A percentile compares a stretch with the other conserved stretches of the same genome.
These are phyloP conservation scores for Otocyon megalotis DNA, from an alignment of 2,113 vertebrate species.

Conservation along the genomic window DNA sequence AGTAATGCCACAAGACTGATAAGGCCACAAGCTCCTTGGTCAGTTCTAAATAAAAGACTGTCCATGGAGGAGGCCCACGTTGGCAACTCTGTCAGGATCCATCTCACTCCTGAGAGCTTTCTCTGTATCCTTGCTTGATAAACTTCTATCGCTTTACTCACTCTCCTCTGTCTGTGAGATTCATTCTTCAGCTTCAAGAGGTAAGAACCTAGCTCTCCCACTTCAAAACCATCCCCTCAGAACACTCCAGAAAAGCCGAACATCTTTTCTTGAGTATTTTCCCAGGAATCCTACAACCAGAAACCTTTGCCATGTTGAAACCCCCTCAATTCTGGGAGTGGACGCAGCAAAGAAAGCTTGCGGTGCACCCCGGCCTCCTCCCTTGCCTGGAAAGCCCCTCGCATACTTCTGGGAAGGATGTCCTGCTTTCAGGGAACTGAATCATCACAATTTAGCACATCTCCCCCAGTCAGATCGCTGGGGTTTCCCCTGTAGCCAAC, in stretches of 20 bases:
- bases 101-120: too few relatives aligned
- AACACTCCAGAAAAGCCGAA: not conserved
- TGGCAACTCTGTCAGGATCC: too few relatives aligned
- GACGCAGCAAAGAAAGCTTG: not conserved
- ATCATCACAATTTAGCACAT: fast-evolving
- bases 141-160: too few relatives aligned
- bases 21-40: too few relatives aligned
- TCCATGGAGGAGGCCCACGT: too few relatives aligned
- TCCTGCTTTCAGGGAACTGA: not conserved
- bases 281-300: not conserved
- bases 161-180: too few relatives aligned
- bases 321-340: not conserved
- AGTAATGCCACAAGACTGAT: too few relatives aligned
- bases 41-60: too few relatives aligned
- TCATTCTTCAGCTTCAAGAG: too few relatives aligned
- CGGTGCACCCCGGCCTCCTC: not conserved
- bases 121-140: too few relatives aligned
- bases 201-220: too few relatives aligned
- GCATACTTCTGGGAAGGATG: not conserved
- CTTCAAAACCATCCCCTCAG: too few relatives aligned
- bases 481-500: not conserved
- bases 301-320: not conserved
- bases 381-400: not conserved
- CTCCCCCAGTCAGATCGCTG: not conserved
- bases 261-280: not conserved